Conservation (phyloP, 2,113 vertebrate species). For the Brachypteracias leptosomus region DNA sequence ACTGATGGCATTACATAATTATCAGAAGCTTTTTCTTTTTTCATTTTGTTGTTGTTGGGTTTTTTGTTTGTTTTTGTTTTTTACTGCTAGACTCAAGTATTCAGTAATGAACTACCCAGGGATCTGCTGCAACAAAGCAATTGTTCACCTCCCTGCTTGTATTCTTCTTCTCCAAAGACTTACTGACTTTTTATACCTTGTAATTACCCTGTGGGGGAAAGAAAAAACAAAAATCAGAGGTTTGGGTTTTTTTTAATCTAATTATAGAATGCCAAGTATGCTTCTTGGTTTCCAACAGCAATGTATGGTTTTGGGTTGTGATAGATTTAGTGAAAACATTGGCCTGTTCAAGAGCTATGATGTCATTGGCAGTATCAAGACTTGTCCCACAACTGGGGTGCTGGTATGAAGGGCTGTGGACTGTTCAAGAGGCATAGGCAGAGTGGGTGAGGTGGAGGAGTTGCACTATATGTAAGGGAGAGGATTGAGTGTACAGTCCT, state of each 20-base stretch:
- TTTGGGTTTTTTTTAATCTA: not conserved
- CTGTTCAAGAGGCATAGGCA: not conserved
- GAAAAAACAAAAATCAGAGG: not conserved
- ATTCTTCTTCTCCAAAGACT: not conserved
- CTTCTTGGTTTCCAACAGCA: not conserved
- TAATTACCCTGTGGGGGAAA: not conserved
- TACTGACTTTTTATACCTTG: no score
- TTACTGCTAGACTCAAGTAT: not conserved
- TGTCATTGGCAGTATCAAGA: not conserved
- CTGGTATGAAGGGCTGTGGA: not conserved
- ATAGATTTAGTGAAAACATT: not conserved
- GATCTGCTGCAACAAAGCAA: not conserved
- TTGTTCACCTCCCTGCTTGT: not conserved
- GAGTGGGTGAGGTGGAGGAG: not conserved
- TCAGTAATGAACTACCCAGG: not conserved
- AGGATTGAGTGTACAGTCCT: not conserved
- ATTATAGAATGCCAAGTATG: not conserved
- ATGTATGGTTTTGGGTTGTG: not conserved
- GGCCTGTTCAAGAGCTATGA: not conserved
- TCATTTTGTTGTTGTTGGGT: no score
- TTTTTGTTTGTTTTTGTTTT: no score
- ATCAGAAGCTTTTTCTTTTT: not conserved
- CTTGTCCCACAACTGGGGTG: not conserved
- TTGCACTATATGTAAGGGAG: not conserved
- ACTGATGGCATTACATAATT: not conserved